These are phyloP conservation scores for Gnathonemus echidnorhynchus DNA, from an alignment of 2,113 vertebrate species.

Conservation along the genomic window DNA sequence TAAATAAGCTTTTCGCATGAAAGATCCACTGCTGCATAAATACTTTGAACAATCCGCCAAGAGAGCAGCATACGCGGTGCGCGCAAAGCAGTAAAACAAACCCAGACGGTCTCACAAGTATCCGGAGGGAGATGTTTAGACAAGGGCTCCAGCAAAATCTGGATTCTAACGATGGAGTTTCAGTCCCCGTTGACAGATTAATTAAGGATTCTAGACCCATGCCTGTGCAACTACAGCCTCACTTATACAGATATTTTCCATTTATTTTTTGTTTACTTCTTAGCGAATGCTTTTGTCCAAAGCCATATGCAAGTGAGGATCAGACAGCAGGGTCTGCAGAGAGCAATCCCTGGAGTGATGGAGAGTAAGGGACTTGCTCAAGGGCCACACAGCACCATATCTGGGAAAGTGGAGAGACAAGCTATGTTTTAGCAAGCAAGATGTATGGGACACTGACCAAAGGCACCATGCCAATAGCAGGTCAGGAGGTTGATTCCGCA, in stretches of 20 bases:
- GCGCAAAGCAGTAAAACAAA: not conserved
- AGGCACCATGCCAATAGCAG: not conserved
- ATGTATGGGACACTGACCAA: not conserved
- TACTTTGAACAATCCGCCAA: slow-evolving; percentile 11
- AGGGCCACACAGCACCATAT: not conserved
- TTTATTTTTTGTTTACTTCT: not conserved
- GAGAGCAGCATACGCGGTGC: slow-evolving; percentile 16
- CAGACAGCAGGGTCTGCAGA: not conserved
- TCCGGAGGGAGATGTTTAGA: not conserved
- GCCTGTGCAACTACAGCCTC: slow-evolving; percentile 8
- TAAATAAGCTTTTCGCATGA: slow-evolving; percentile 35
- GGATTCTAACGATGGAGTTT: slow-evolving; percentile 10
- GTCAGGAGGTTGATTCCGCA: slow-evolving; percentile 9
- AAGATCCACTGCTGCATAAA: slow-evolving; percentile 21
- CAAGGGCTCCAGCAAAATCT: slow-evolving; percentile 19
- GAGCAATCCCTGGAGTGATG: not conserved
- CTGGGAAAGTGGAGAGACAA: not conserved
- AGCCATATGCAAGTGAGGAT: not conserved
- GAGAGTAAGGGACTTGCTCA: not conserved
- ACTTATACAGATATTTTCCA: not conserved
- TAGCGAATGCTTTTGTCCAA: not conserved
- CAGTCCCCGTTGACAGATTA: not conserved
- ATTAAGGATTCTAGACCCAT: not conserved
- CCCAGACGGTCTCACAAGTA: not conserved
- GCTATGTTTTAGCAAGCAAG: not conserved